Evolutionary conservation across 2,888 invertebrate genomes (phyloP).

Genomic region (Tholera decimalis): DNA sequence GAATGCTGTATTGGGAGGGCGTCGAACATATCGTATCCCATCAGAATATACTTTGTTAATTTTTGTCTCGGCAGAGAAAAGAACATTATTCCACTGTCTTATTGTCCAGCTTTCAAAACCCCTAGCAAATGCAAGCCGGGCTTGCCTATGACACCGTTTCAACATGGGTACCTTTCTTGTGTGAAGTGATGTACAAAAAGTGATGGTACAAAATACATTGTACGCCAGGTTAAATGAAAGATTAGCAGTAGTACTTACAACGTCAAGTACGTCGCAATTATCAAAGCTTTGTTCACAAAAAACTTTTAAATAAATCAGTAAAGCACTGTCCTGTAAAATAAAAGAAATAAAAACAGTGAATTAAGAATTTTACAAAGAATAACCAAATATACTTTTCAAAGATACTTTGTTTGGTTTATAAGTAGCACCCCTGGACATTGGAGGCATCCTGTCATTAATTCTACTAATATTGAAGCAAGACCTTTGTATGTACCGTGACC

Average conservation of each 20-base stretch:
- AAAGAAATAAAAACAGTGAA: not conserved
- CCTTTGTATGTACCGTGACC: slow-evolving; percentile 45
- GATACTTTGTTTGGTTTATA: slow-evolving; percentile 41
- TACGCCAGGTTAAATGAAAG: too few relatives aligned
- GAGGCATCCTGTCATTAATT: slow-evolving; percentile 28
- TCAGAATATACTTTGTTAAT: too few relatives aligned
- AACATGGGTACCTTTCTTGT: too few relatives aligned
- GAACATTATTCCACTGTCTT: too few relatives aligned
- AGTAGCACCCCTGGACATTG: slow-evolving; percentile 49
- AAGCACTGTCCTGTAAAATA: not conserved
- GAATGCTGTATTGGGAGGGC: too few relatives aligned
- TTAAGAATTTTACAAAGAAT: slow-evolving; percentile 7
- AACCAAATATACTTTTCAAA: slow-evolving; percentile 12
- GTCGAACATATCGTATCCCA: too few relatives aligned
- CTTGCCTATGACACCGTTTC: too few relatives aligned
- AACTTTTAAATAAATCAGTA: not conserved
- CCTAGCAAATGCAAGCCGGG: too few relatives aligned
- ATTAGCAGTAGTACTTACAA: not conserved
- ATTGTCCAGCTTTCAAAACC: too few relatives aligned
- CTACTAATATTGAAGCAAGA: slow-evolving; percentile 40
- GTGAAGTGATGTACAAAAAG: too few relatives aligned
- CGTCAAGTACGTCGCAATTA: not conserved
- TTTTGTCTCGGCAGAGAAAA: too few relatives aligned
- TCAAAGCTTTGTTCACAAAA: not conserved
- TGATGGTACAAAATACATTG: slow-evolving; percentile 1